These are phyloP conservation scores for Neodiprion fabricii DNA, from an alignment of 1,140 invertebrate species.

Conservation along the genomic window DNA sequence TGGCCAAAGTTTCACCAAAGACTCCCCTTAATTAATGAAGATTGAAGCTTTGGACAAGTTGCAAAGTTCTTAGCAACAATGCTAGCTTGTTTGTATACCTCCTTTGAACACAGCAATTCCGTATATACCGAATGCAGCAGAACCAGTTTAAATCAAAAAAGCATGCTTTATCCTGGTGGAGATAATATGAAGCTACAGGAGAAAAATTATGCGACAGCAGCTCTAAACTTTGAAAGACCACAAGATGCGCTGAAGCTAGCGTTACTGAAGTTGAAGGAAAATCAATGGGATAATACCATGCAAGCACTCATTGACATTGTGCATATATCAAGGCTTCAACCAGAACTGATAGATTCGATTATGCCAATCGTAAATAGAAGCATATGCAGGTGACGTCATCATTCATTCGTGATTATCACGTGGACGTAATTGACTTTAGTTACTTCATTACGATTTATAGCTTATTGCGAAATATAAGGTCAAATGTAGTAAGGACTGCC, in stretches of 20 bases:
- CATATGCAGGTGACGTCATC: slow-evolving; percentile 25
- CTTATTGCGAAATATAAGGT: slow-evolving; percentile 31
- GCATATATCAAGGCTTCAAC: slow-evolving; percentile 31
- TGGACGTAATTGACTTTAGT: not conserved
- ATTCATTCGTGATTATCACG: not conserved
- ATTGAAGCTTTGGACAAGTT: too few species aligned
- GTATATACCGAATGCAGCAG: slow-evolving; percentile 1
- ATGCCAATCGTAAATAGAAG: slow-evolving; percentile 35
- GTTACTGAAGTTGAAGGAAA: slow-evolving; percentile 28
- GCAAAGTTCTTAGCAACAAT: too few species aligned
- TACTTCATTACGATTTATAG: slow-evolving; percentile 18
- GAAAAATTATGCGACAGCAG: slow-evolving; percentile 11
- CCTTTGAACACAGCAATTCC: not conserved
- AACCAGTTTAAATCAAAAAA: not conserved
- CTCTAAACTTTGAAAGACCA: slow-evolving; percentile 22
- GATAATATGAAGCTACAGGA: slow-evolving; percentile 21
- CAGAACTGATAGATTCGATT: slow-evolving; percentile 32
- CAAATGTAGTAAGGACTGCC: slow-evolving; percentile 29
- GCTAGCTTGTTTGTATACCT: too few species aligned
- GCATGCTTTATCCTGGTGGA: not conserved
- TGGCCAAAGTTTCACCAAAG: too few species aligned
- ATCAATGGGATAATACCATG: slow-evolving; percentile 30
- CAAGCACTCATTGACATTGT: slow-evolving; percentile 28
- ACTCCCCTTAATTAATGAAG: too few species aligned
- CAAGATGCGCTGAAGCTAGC: slow-evolving; percentile 27